Conservation (phyloP, 2,113 vertebrate genomes). For the Malurus alboscapulatus region DNA sequence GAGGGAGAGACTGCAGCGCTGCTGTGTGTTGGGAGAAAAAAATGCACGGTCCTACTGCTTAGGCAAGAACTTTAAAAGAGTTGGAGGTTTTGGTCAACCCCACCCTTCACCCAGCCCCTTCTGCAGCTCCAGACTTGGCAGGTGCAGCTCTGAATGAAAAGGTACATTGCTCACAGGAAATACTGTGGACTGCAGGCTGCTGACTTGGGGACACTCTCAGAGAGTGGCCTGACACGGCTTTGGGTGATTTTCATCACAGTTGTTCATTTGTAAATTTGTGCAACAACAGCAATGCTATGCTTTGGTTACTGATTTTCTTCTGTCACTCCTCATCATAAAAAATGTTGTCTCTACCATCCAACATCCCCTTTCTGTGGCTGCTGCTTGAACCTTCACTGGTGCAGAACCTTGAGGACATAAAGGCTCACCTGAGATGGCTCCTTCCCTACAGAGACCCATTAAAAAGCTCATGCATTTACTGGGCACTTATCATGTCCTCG, state of each 20-base stretch:
- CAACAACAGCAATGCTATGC: not conserved
- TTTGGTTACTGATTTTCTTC: not conserved
- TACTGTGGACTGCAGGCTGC: not conserved
- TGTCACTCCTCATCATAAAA: not conserved
- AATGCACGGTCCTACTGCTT: not conserved
- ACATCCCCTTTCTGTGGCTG: not conserved
- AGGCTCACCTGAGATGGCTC: not conserved
- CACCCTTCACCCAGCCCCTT: not conserved
- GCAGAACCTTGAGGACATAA: not conserved
- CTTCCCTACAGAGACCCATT: not conserved
- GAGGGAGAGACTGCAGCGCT: not conserved
- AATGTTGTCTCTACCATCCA: not conserved
- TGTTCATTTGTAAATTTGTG: not conserved
- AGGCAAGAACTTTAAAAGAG: not conserved
- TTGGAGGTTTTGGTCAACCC: not conserved
- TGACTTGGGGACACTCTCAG: not conserved
- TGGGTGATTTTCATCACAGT: not conserved
- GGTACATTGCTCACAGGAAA: not conserved
- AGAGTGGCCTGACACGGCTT: not conserved
- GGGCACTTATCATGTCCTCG: not conserved
- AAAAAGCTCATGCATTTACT: not conserved
- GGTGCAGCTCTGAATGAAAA: not conserved
- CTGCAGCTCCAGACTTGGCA: not conserved
- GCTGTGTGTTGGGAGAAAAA: not conserved
- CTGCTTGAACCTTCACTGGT: not conserved